These are phyloP conservation scores for Zoanthus solanderi DNA, from an alignment of 92 coral and sea anemone species.

Conservation along the genomic window DNA sequence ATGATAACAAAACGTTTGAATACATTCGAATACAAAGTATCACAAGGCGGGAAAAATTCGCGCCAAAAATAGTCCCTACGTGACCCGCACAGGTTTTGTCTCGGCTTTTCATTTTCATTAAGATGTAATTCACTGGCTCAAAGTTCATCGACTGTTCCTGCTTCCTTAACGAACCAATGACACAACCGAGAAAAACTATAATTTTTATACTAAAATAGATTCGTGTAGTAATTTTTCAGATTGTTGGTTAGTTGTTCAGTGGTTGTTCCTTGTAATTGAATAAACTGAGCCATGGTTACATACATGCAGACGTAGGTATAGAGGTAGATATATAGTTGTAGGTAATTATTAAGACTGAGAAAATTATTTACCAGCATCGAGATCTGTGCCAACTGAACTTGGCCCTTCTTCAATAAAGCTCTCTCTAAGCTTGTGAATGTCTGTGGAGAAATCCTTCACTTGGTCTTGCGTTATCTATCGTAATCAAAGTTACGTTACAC, in stretches of 20 bases:
- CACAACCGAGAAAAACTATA: not conserved
- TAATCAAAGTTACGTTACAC: slow-evolving; percentile 2
- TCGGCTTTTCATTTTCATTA: not conserved
- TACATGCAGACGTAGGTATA: too few relatives aligned
- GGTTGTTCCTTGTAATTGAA: too few relatives aligned
- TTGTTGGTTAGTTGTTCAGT: too few relatives aligned
- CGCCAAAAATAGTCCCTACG: not conserved
- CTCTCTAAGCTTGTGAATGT: slow-evolving; percentile 91
- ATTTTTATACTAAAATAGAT: too few relatives aligned
- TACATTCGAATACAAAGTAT: not conserved
- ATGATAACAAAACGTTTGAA: not conserved
- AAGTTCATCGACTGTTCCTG: not conserved
- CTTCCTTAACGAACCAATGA: not conserved
- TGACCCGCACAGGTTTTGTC: not conserved
- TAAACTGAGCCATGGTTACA: too few relatives aligned
- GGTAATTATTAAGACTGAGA: too few relatives aligned
- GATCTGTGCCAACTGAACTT: slow-evolving; percentile 89
- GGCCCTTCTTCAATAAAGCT: slow-evolving; percentile 95
- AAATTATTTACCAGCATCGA: slow-evolving; percentile 81
- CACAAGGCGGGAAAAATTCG: not conserved
- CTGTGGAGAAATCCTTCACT: slow-evolving; percentile 85
- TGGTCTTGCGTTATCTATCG: slow-evolving; percentile 95
- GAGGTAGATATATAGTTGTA: too few relatives aligned
- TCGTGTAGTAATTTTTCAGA: too few relatives aligned
- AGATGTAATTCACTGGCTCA: not conserved